Conservation (phyloP, 2,113 vertebrate species). For the Plecotus auritus region DNA sequence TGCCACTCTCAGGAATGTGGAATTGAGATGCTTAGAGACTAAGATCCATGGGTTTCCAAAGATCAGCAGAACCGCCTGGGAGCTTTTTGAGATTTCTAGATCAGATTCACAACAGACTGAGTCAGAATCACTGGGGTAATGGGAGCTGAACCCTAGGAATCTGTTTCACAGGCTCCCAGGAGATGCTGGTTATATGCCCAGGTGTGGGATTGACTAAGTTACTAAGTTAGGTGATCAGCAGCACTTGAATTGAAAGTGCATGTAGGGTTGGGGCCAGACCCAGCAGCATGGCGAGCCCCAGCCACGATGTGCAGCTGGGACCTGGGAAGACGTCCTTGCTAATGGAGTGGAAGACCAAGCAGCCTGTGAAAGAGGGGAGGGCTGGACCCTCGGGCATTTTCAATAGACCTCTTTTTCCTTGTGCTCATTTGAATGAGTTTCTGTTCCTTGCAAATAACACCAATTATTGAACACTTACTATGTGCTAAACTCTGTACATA, state of each 20-base stretch:
- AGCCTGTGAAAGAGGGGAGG: not conserved
- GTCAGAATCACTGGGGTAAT: not conserved
- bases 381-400: not conserved
- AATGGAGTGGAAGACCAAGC: not conserved
- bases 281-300: not conserved
- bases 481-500: not conserved
- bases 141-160: not conserved
- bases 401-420: not conserved
- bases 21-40: not conserved
- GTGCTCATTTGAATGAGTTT: not conserved
- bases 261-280: not conserved
- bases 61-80: not conserved
- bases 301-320: not conserved
- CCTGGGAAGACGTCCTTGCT: too few species aligned
- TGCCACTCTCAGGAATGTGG: not conserved
- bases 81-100: not conserved
- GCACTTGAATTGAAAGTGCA: not conserved
- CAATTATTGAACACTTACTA: conserved; percentile 10
- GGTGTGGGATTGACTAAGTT: not conserved
- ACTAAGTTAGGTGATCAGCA: not conserved
- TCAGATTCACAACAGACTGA: not conserved
- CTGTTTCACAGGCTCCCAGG: not conserved
- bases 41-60: not conserved
- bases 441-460: not conserved
- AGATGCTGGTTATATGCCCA: not conserved